Evolutionary conservation across 2,113 vertebrate species (phyloP).

Genomic region (Martes martes): DNA sequence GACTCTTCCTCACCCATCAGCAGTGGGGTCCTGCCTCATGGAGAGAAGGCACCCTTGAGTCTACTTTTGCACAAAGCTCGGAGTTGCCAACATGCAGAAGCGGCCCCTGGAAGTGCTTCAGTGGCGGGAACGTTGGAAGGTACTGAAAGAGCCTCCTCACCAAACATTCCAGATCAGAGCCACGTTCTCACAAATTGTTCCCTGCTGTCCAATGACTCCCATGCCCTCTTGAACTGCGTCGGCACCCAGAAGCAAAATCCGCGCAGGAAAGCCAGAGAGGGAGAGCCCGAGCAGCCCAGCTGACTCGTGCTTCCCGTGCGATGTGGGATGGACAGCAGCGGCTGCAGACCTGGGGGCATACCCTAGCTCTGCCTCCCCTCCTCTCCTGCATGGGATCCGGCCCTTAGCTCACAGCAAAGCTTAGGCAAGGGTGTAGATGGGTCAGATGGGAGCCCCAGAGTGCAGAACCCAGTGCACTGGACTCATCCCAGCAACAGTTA

Average conservation of each 20-base stretch:
- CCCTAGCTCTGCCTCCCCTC: background rate
- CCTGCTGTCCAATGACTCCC: background rate
- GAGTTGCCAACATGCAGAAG: background rate
- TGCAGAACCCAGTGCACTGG: accelerated
- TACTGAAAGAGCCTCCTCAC: no score
- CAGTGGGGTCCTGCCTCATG: accelerated
- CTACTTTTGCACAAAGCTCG: background rate
- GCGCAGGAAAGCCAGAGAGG: background rate
- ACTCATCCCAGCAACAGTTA: background rate
- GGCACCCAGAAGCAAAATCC: background rate
- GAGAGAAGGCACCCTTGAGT: background rate
- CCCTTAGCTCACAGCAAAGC: background rate
- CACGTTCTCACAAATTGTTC: background rate
- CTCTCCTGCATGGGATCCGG: background rate
- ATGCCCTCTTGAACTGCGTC: background rate
- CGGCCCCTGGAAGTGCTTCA: background rate
- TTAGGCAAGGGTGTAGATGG: background rate
- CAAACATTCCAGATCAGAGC: background rate
- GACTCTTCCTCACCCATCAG: background rate
- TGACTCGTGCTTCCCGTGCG: slow-evolving; percentile 27
- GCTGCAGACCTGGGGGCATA: background rate
- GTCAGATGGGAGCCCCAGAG: background rate
- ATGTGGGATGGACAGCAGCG: background rate
- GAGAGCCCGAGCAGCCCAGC: background rate
- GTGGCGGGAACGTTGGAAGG: no score